phyloP scores from a whole-genome alignment of 1,140 invertebrate species.

The Oncopodura yosiiana region DNA sequence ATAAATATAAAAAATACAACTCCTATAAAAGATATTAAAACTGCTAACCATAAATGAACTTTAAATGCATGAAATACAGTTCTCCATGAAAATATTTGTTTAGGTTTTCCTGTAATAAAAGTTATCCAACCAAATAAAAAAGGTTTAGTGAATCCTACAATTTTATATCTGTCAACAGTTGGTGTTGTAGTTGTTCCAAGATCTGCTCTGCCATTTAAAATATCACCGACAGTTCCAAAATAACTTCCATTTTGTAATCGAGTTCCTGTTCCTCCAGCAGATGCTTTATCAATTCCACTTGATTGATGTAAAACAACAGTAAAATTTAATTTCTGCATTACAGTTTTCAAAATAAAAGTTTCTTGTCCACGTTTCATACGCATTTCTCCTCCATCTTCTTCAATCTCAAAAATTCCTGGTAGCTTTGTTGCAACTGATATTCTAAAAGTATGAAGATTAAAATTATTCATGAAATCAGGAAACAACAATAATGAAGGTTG shows the following conservation, averaged over 20 bases:
- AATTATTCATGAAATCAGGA: background rate
- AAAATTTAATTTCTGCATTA: constrained; percentile 21
- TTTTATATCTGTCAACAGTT: background rate
- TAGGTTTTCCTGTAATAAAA: background rate
- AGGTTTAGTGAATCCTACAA: background rate
- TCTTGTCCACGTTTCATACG: constrained; percentile 1
- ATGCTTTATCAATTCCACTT: background rate
- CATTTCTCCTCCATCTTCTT: background rate
- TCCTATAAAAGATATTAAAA: background rate
- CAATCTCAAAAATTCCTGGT: background rate
- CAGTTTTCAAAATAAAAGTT: constrained; percentile 10
- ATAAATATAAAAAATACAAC: background rate
- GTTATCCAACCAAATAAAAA: background rate
- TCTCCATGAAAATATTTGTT: constrained; percentile 4
- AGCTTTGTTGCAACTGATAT: background rate
- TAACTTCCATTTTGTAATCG: constrained; percentile 7
- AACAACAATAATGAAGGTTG: background rate
- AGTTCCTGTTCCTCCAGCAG: constrained; percentile 22
- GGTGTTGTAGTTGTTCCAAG: background rate
- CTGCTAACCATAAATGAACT: background rate
- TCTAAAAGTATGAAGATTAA: background rate
- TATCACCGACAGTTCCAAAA: constrained; percentile 4
- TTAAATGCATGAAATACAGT: background rate
- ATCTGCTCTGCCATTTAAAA: background rate
- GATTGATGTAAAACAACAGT: constrained; percentile 8